Conservation (phyloP, 2,888 invertebrate genomes). For the Megastigmus dorsalis region DNA sequence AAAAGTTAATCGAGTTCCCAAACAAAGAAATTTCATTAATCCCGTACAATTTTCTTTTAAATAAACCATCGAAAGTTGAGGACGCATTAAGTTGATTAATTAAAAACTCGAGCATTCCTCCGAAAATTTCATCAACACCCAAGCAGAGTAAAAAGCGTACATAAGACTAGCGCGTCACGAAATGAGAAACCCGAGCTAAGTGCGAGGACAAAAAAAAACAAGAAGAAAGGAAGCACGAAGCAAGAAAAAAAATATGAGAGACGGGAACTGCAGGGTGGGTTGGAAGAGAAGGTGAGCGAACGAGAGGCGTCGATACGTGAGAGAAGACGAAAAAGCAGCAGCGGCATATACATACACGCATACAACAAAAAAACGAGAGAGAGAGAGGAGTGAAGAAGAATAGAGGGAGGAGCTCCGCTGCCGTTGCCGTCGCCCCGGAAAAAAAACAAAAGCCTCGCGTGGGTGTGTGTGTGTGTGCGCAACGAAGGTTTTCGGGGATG, state of each 20-base stretch:
- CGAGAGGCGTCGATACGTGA: constrained; percentile 42
- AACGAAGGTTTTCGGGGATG: constrained; percentile 8
- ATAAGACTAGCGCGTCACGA: no score
- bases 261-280: no score
- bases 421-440: background rate
- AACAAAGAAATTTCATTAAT: no score
- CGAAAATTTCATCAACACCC: no score
- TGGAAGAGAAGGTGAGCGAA: constrained; percentile 1
- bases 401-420: background rate
- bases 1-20: no score
- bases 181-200: constrained; percentile 39
- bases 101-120: no score
- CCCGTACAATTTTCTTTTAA: no score
- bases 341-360: background rate
- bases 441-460: constrained; percentile 33
- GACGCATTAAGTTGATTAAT: no score
- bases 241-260: background rate
- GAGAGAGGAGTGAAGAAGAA: constrained; percentile 8
- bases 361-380: background rate
- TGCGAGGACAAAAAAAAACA: background rate
- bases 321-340: constrained; percentile 22
- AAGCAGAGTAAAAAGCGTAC: no score
- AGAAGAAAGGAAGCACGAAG: background rate
- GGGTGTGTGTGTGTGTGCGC: no score
- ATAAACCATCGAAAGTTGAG: no score